Evolutionary conservation across 1,140 invertebrate genomes (phyloP), one percentile per base, ranked within the genome.

Genomic region (Micrasema minimum): DNA sequence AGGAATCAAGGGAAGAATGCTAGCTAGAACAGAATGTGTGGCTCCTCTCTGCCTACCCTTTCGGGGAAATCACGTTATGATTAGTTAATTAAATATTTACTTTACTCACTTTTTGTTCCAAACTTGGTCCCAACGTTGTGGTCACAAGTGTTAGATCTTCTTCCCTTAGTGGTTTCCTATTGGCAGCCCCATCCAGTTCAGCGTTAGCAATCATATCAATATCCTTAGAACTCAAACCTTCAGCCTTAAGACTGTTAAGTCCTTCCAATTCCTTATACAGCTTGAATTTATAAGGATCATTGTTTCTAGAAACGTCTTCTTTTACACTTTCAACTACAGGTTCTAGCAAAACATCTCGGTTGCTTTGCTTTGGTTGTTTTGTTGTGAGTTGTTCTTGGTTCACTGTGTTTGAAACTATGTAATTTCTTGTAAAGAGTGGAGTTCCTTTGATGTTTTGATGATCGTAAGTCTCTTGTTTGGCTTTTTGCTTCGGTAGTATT

Each of bases 121-220:
- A 79, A 48, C 82, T 85, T 5, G 83, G 83, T 18, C 82, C 82
- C n/a, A 80, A 77, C 2, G 83, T 85, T 2, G 83, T 85, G 10
- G 81, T 77, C 45, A 79, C 80, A 0, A 77, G 23, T 16, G 59
- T 69, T n/a, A 50, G 14, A 37, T 75, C 74, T 2, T 75, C 73
- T 14, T 74, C 72, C 9, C 66, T 55, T 14, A 14, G 7, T 2
- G 26, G 59, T 51, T 79, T 77, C 48, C 61, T 78, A 11, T 76
- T 77, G 61, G 79, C 79, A 48, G 77, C 59, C 5, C 57, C 74
- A n/a, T 78, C 76, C 26, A 77, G 77, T 3, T 74, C 76, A 22
- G 78, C 78, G 74, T 81, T 82, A 12, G 78, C 76, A 73, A 84
- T 84, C 48, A 83, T 82, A 67, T 82, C 79, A 35, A 85, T 64